Conservation (phyloP, 2,113 vertebrate species). For the Speoplatyrhinus poulsoni region DNA sequence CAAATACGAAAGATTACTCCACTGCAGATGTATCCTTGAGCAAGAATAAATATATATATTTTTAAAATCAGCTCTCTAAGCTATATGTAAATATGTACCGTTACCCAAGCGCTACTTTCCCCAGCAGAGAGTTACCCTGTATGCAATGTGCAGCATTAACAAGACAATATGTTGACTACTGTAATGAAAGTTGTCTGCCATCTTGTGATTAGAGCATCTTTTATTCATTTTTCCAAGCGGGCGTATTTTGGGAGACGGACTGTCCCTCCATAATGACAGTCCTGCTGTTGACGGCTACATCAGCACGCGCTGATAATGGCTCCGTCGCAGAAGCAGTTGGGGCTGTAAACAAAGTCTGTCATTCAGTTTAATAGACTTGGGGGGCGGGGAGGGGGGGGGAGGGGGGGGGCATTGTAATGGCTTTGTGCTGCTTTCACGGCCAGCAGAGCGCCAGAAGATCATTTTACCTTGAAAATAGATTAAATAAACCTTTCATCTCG, state of each 20-base stretch:
- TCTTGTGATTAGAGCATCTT: conserved; percentile 38
- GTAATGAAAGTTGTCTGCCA: conserved; percentile 17
- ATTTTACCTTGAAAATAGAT: conserved; percentile 74
- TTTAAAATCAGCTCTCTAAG: too few relatives aligned
- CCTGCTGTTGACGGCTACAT: conserved; percentile 50
- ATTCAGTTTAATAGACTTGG: conserved; percentile 63
- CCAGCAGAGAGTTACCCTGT: too few relatives aligned
- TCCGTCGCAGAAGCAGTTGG: conserved; percentile 49
- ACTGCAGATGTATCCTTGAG: too few relatives aligned
- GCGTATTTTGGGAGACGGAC: conserved; percentile 29
- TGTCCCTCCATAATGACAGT: conserved; percentile 32
- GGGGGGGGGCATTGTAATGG: conserved; percentile 48
- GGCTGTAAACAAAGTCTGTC: conserved; percentile 71
- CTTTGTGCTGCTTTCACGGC: conserved; percentile 49
- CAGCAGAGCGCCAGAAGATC: conserved; percentile 48
- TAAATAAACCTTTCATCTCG: conserved; percentile 76
- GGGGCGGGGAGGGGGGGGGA: conserved; percentile 48
- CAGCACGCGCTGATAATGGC: conserved; percentile 65
- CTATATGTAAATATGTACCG: too few relatives aligned
- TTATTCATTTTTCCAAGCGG: conserved; percentile 23
- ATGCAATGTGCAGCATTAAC: neutral
- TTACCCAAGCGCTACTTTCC: too few relatives aligned
- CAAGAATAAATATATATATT: too few relatives aligned
- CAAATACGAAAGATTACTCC: too few relatives aligned
- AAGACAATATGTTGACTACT: neutral